Evolutionary conservation across 2,797 vertebrate species (phyloP).

Genomic region (Notolepis coatsorum): DNA sequence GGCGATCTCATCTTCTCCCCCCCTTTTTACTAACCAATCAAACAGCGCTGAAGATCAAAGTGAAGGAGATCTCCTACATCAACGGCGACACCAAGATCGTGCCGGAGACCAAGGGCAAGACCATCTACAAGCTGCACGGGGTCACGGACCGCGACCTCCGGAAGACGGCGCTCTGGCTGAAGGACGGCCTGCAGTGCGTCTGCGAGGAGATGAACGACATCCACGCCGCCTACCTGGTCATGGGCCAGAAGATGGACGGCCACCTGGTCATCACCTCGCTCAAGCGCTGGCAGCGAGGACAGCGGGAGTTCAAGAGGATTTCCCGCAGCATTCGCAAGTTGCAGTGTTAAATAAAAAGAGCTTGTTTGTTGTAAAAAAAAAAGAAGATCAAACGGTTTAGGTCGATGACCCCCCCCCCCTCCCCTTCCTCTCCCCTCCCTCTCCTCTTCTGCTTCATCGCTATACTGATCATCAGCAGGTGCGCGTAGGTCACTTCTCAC

Average conservation of each 20-base stretch:
- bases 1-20: slow-evolving; percentile 9
- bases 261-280: slow-evolving; percentile 97
- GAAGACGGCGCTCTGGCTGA: slow-evolving; percentile 94
- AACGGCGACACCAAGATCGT: slow-evolving; percentile 98
- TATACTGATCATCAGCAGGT: neutral
- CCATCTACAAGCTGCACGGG: slow-evolving; percentile 96
- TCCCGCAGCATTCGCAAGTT: slow-evolving; percentile 97
- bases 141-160: slow-evolving; percentile 92
- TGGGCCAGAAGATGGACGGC: slow-evolving; percentile 95
- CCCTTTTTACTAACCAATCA: slow-evolving; percentile 34
- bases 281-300: slow-evolving; percentile 97
- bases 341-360: slow-evolving; percentile 86
- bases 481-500: neutral
- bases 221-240: slow-evolving; percentile 95
- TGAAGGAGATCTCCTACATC: slow-evolving; percentile 98
- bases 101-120: slow-evolving; percentile 96
- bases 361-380: too few relatives aligned
- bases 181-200: slow-evolving; percentile 94
- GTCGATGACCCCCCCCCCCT: too few relatives aligned
- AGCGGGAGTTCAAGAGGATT: slow-evolving; percentile 95
- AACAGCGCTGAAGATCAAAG: slow-evolving; percentile 97
- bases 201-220: slow-evolving; percentile 98
- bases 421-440: slow-evolving; percentile 14
- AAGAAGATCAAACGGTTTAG: neutral
- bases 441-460: neutral